Conservation (phyloP, 2,797 vertebrate species). For the Phoeniculus purpureus region DNA sequence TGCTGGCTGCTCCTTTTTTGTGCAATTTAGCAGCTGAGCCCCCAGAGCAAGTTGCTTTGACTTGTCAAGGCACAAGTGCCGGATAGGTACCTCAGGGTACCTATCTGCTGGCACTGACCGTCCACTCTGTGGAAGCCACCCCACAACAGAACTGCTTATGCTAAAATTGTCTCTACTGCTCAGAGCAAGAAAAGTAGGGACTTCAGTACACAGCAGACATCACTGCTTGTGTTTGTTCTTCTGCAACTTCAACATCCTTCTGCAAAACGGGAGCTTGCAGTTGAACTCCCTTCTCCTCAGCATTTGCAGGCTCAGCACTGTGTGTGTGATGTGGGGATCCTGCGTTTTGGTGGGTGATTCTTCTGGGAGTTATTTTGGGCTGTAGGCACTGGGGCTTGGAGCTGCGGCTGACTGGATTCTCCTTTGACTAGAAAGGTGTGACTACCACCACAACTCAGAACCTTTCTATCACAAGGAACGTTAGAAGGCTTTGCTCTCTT, state of each 20-base stretch:
- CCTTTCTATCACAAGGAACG: neutral
- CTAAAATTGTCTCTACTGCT: neutral
- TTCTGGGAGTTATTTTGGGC: accelerated
- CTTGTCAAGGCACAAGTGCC: accelerated
- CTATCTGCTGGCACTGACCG: neutral
- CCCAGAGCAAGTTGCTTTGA: neutral
- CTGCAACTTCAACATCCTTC: neutral
- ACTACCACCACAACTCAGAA: accelerated
- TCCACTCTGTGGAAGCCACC: neutral
- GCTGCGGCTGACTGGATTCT: neutral
- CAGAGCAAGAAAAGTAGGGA: neutral
- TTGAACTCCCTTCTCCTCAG: neutral
- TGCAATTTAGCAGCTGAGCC: neutral
- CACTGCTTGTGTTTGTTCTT: neutral
- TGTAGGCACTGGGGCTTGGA: neutral
- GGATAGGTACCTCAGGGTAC: neutral
- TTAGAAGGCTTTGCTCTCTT: neutral
- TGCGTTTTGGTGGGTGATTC: accelerated
- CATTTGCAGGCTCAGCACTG: neutral
- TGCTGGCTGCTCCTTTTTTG: neutral
- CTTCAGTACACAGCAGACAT: accelerated
- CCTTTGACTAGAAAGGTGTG: neutral
- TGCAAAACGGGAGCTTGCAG: neutral
- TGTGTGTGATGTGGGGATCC: accelerated
- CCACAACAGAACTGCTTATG: accelerated